A percentile compares a stretch with the other conserved stretches of the same genome.
Conservation (phyloP, 2,888 invertebrate genomes). For the Drosophila colorata region DNA sequence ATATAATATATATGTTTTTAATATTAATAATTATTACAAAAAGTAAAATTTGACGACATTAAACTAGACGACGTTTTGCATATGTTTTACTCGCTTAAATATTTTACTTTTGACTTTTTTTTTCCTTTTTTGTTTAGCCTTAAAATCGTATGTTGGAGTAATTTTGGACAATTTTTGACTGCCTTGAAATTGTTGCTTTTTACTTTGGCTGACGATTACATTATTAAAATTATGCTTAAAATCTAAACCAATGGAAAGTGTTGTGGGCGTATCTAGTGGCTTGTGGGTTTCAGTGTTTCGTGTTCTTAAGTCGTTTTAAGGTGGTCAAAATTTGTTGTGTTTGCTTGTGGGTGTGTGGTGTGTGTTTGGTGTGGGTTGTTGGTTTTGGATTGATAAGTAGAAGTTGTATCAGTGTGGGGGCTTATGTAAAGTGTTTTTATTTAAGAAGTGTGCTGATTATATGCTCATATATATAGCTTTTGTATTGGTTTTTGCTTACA, state of each 20-base stretch:
- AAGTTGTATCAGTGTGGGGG: conserved; percentile 24
- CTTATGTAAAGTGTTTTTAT: conserved; percentile 36
- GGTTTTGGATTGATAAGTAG: conserved; percentile 27
- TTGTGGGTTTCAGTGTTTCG: conserved; percentile 43
- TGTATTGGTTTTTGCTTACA: conserved; percentile 74
- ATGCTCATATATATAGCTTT: conserved; percentile 64
- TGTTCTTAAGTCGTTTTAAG: conserved; percentile 35
- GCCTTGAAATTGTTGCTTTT: conserved; percentile 56
- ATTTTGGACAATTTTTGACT: conserved; percentile 73
- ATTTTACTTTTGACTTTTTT: conserved; percentile 67
- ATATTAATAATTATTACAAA: conserved; percentile 84
- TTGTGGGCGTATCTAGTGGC: conserved; percentile 41
- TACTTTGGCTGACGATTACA: conserved; percentile 74
- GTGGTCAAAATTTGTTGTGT: conserved; percentile 53
- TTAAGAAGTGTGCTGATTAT: conserved; percentile 65
- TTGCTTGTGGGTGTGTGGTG: conserved; percentile 20
- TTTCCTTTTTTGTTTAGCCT: conserved; percentile 46
- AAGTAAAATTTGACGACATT: conserved; percentile 84
- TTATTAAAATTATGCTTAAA: conserved; percentile 82
- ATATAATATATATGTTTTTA: conserved; percentile 72
- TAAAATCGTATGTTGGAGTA: conserved; percentile 70
- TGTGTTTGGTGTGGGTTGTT: conserved; percentile 18
- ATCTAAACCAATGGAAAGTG: conserved; percentile 82
- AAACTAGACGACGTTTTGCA: conserved; percentile 82
- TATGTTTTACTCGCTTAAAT: conserved; percentile 76